A percentile compares a stretch with the other conserved stretches of the same genome.
Conservation (phyloP, 23 tunicate genomes). For the Diplosoma virens region DNA sequence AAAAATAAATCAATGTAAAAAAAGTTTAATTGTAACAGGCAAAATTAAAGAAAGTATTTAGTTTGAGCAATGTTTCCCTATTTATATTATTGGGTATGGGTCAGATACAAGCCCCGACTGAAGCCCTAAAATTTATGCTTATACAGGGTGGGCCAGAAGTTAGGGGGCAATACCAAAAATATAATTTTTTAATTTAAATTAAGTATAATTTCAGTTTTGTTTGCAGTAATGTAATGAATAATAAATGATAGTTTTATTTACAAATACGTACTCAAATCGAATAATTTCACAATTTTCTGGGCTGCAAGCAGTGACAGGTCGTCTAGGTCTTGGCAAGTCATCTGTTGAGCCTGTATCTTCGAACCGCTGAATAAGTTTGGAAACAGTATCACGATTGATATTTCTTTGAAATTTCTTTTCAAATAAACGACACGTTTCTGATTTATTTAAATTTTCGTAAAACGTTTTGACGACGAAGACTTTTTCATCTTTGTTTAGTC, state of each 20-base stretch:
- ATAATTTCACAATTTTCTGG: slow-evolving; percentile 11
- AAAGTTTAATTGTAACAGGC: no score
- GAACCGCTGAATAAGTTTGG: slow-evolving; percentile 6
- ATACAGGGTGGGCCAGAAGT: no score
- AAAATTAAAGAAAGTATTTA: no score
- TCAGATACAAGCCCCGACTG: no score
- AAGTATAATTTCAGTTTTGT: background rate
- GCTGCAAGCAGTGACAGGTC: slow-evolving; percentile 19
- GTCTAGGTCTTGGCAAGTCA: slow-evolving; percentile 15
- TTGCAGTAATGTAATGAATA: background rate
- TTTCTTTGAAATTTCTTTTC: slow-evolving; percentile 3
- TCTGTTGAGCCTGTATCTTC: slow-evolving; percentile 14
- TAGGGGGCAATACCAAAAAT: no score
- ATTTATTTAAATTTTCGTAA: slow-evolving; percentile 1
- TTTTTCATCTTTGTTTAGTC: slow-evolving; percentile 11
- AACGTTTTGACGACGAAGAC: slow-evolving; percentile 16
- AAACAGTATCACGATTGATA: slow-evolving; percentile 15
- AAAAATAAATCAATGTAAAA: no score
- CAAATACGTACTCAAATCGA: background rate
- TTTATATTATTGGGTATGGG: no score
- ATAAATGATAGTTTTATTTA: background rate
- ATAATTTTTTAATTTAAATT: background rate
- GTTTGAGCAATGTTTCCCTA: no score
- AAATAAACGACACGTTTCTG: slow-evolving; percentile 16
- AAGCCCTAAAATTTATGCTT: no score